Conservation (phyloP, 2,888 invertebrate genomes). For the Argynnis bischoffii region DNA sequence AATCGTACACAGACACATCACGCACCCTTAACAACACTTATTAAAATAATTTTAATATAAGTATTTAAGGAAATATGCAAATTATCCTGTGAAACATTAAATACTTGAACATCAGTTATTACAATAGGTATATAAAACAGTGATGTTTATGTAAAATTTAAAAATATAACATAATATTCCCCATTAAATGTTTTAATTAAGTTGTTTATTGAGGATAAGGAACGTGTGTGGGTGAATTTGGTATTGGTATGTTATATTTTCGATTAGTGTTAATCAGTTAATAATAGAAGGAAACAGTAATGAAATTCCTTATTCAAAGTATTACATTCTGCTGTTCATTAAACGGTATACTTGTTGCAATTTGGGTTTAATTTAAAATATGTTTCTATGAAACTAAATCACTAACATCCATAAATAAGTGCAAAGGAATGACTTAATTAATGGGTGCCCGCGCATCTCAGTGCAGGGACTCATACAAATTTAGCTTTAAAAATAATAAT, state of each 20-base stretch:
- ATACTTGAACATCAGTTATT: no score
- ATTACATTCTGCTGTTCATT: slow-evolving; percentile 4
- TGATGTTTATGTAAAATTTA: no score
- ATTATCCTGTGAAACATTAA: slow-evolving; percentile 24
- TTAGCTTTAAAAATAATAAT: slow-evolving; percentile 51
- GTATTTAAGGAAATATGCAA: slow-evolving; percentile 3
- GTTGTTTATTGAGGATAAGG: no score
- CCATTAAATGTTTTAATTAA: no score
- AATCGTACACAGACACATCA: slow-evolving; percentile 47
- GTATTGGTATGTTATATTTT: slow-evolving; percentile 30
- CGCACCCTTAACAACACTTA: slow-evolving; percentile 39
- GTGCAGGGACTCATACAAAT: slow-evolving; percentile 37
- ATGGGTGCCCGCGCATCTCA: slow-evolving; percentile 31
- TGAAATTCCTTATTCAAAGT: slow-evolving; percentile 1
- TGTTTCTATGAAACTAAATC: slow-evolving; percentile 24
- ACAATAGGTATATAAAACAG: no score
- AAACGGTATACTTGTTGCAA: slow-evolving; percentile 15
- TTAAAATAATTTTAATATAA: slow-evolving; percentile 37
- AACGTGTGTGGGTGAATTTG: no score
- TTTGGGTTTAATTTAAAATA: slow-evolving; percentile 20
- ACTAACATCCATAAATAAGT: slow-evolving; percentile 30
- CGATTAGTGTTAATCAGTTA: slow-evolving; percentile 21
- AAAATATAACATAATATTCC: no score
- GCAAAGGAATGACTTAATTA: slow-evolving; percentile 40
- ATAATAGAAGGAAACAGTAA: slow-evolving; percentile 19